Evolutionary conservation across 2,113 vertebrate genomes (phyloP).

Genomic region (Coptodon rendalli): DNA sequence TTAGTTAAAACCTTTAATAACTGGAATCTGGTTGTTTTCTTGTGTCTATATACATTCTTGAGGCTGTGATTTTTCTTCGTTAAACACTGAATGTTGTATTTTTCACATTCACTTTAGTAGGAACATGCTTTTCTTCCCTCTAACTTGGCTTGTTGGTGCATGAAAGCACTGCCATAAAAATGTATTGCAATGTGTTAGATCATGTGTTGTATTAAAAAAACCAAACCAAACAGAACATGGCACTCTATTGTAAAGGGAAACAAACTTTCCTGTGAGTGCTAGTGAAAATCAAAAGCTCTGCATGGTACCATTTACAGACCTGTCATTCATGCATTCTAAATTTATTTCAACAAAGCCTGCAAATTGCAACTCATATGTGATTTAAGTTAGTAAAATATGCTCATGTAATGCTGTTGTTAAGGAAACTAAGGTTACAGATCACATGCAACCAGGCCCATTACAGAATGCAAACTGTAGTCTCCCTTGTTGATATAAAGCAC

Average conservation of each 20-base stretch:
- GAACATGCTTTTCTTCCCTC: background rate
- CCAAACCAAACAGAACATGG: background rate
- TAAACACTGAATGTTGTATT: background rate
- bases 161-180: background rate
- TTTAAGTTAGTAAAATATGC: background rate
- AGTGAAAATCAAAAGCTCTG: background rate
- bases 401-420: background rate
- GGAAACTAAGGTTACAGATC: background rate
- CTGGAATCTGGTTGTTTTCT: background rate
- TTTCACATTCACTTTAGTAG: background rate
- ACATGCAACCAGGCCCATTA: background rate
- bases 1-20: background rate
- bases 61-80: background rate
- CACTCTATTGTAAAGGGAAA: background rate
- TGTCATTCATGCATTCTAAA: background rate
- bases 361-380: background rate
- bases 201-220: background rate
- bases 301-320: background rate
- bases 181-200: background rate
- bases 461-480: background rate
- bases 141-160: background rate
- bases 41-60: background rate
- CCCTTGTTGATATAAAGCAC: background rate
- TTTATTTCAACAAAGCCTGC: background rate
- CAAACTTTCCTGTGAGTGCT: background rate